A percentile compares a stretch with the other conserved stretches of the same genome.
Evolutionary conservation across 2,888 invertebrate species (phyloP).

Genomic region (Patella pellucida): DNA sequence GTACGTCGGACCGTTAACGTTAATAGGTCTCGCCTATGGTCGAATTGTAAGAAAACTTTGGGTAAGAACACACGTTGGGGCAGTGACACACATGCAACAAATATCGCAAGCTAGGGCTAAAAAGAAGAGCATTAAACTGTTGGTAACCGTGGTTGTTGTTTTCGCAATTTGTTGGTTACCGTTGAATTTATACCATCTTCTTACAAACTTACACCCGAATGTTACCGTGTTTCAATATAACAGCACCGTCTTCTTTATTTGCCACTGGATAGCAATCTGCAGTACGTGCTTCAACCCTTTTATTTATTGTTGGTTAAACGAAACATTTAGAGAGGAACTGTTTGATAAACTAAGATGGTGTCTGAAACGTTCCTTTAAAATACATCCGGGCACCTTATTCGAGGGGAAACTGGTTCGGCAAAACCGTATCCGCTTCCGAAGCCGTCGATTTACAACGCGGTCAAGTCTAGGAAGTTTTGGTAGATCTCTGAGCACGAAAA

Average conservation of each 20-base stretch:
- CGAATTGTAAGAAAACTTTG: conserved; percentile 65
- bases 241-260: conserved; percentile 69
- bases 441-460: neutral
- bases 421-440: neutral
- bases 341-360: conserved; percentile 64
- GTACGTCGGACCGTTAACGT: conserved; percentile 70
- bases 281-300: conserved; percentile 73
- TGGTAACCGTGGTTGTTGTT: conserved; percentile 71
- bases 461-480: neutral
- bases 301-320: conserved; percentile 73
- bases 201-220: conserved; percentile 67
- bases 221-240: conserved; percentile 61
- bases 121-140: conserved; percentile 72
- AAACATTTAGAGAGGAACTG: conserved; percentile 70
- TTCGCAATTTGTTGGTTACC: conserved; percentile 74
- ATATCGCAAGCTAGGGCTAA: conserved; percentile 68
- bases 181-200: conserved; percentile 71
- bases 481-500: neutral
- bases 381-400: conserved; percentile 13
- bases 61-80: conserved; percentile 67
- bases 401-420: neutral
- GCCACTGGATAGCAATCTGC: conserved; percentile 73
- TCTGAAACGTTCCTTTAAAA: conserved; percentile 17
- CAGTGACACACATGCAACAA: conserved; percentile 70
- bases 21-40: conserved; percentile 70